Evolutionary conservation across 2,888 invertebrate species (phyloP).

Genomic region (Leucania comma): DNA sequence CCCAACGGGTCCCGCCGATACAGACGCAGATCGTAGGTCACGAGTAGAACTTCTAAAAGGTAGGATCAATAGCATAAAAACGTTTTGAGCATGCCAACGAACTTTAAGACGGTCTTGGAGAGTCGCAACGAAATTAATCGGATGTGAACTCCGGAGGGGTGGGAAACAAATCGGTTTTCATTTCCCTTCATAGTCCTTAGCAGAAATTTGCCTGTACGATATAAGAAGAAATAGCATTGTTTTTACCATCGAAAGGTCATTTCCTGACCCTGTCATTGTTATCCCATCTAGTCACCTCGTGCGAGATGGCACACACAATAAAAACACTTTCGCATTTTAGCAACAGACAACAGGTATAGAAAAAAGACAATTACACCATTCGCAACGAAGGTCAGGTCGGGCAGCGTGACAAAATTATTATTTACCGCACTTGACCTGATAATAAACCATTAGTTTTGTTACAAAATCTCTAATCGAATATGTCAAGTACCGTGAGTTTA

Average conservation of each 20-base stretch:
- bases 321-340: slow-evolving; percentile 56
- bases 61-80: slow-evolving; percentile 31
- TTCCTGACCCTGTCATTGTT: slow-evolving; percentile 36
- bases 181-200: not conserved
- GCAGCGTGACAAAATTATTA: slow-evolving; percentile 63
- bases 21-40: not conserved
- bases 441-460: slow-evolving; percentile 55
- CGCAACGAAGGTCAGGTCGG: slow-evolving; percentile 58
- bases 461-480: slow-evolving; percentile 52
- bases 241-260: slow-evolving; percentile 31
- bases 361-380: slow-evolving; percentile 58
- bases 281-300: slow-evolving; percentile 41
- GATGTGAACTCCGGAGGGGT: slow-evolving; percentile 19
- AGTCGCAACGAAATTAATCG: slow-evolving; percentile 24
- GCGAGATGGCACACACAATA: slow-evolving; percentile 54
- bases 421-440: slow-evolving; percentile 74
- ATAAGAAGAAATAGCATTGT: slow-evolving; percentile 2
- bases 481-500: slow-evolving; percentile 35
- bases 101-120: slow-evolving; percentile 26
- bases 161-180: slow-evolving; percentile 21
- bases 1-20: not conserved
- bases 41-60: not conserved
- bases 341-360: slow-evolving; percentile 46
- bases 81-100: slow-evolving; percentile 12
- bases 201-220: not conserved